Evolutionary conservation across 2,797 vertebrate genomes (phyloP).

Genomic region (Melanotaenia trifasciata): DNA sequence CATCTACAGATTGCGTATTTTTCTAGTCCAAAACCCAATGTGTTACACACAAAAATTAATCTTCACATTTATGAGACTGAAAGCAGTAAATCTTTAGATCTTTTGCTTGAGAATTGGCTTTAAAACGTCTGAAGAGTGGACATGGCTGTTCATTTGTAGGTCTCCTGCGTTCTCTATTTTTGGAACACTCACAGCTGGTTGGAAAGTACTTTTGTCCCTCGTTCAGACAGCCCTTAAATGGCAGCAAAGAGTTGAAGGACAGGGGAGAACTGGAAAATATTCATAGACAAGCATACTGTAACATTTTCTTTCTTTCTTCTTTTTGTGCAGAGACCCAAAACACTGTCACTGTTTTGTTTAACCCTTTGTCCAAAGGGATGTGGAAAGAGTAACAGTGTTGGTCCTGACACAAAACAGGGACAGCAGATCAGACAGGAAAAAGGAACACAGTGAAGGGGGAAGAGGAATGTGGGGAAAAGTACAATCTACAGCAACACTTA

Average conservation of each 20-base stretch:
- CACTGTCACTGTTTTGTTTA: conserved; percentile 48
- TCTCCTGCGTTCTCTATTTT: conserved; percentile 48
- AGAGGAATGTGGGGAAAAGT: conserved; percentile 7
- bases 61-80: background rate
- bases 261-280: conserved; percentile 41
- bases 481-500: conserved; percentile 13
- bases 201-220: conserved; percentile 63
- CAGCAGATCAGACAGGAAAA: conserved; percentile 27
- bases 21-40: background rate
- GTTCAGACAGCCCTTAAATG: conserved; percentile 71
- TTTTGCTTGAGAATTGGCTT: background rate
- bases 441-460: conserved; percentile 22
- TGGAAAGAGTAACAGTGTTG: conserved; percentile 30
- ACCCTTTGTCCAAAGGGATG: conserved; percentile 20
- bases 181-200: conserved; percentile 57
- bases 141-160: background rate
- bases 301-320: conserved; percentile 25
- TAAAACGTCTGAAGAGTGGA: background rate
- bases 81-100: background rate
- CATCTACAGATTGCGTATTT: conserved; percentile 1
- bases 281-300: conserved; percentile 31
- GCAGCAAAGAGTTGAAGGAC: conserved; percentile 52
- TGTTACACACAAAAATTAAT: background rate
- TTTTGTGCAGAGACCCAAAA: conserved; percentile 52
- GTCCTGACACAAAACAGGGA: conserved; percentile 63